Evolutionary conservation across 2,797 vertebrate species (phyloP).

Genomic region (Typhlichthys subterraneus): DNA sequence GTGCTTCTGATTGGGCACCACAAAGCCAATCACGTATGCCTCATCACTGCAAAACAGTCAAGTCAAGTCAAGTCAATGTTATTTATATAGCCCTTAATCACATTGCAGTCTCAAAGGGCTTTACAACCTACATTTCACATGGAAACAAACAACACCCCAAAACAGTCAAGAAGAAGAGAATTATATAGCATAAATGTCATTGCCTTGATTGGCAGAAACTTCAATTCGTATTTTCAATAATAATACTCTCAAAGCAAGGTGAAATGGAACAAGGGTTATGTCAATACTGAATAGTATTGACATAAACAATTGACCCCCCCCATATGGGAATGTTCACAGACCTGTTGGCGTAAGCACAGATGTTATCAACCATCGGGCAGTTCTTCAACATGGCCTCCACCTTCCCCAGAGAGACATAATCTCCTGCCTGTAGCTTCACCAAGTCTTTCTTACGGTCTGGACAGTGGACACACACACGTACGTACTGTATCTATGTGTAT

Average conservation of each 20-base stretch:
- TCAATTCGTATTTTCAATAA: no score
- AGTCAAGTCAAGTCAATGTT: no score
- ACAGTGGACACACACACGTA: not conserved
- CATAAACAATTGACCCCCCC: not conserved
- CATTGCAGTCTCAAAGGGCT: no score
- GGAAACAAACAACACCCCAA: no score
- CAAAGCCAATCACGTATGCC: conserved; percentile 92
- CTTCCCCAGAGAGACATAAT: conserved; percentile 96
- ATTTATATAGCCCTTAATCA: no score
- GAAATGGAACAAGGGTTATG: no score
- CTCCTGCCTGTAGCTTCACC: conserved; percentile 95
- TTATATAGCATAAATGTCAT: not conserved
- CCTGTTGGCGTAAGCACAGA: conserved; percentile 96
- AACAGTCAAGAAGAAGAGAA: conserved; percentile 2
- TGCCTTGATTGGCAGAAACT: no score
- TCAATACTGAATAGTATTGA: no score
- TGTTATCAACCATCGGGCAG: conserved; percentile 91
- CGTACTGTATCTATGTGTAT: not conserved
- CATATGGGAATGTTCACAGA: conserved; percentile 49
- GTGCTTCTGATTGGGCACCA: conserved; percentile 97
- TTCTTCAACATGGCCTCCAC: conserved; percentile 94
- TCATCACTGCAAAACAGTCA: conserved; percentile 80
- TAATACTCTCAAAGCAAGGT: no score
- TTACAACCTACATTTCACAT: no score
- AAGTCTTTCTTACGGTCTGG: conserved; percentile 96